phyloP scores from a whole-genome alignment of 1,140 invertebrate genomes.

The Schlechtendalia chinensis region DNA sequence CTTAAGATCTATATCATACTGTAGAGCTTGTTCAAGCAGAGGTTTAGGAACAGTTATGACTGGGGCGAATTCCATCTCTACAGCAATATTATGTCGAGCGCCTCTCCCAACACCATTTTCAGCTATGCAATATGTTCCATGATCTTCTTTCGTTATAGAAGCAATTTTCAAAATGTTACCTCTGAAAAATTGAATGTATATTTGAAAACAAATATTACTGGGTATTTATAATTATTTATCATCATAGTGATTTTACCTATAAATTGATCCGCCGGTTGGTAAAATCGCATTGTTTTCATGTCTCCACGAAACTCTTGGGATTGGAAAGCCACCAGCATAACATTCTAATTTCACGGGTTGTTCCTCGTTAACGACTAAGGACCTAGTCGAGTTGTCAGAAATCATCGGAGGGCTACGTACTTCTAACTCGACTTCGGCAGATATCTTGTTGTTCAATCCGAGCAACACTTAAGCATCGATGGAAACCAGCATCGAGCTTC shows the following conservation, averaged over 20 bases:
- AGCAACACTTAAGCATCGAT: constrained; percentile 85
- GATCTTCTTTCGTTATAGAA: constrained; percentile 77
- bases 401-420: constrained; percentile 85
- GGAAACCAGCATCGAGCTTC: constrained; percentile 86
- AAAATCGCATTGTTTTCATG: constrained; percentile 90
- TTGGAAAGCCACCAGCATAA: constrained; percentile 80
- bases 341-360: constrained; percentile 79
- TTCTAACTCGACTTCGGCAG: constrained; percentile 78
- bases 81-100: constrained; percentile 78
- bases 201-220: background rate
- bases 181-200: constrained; percentile 58
- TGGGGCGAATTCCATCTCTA: constrained; percentile 86
- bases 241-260: constrained; percentile 57
- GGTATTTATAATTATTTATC: background rate
- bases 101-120: constrained; percentile 87
- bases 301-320: constrained; percentile 85
- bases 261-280: constrained; percentile 82
- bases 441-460: constrained; percentile 68
- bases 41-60: constrained; percentile 80
- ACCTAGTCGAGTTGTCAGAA: constrained; percentile 87
- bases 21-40: constrained; percentile 79
- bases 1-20: constrained; percentile 89
- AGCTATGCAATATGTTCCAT: constrained; percentile 91
- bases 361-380: constrained; percentile 78
- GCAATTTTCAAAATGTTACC: constrained; percentile 83